phyloP scores from a whole-genome alignment of 2,113 vertebrate species.

The Brachyhypopomus gauderio region DNA sequence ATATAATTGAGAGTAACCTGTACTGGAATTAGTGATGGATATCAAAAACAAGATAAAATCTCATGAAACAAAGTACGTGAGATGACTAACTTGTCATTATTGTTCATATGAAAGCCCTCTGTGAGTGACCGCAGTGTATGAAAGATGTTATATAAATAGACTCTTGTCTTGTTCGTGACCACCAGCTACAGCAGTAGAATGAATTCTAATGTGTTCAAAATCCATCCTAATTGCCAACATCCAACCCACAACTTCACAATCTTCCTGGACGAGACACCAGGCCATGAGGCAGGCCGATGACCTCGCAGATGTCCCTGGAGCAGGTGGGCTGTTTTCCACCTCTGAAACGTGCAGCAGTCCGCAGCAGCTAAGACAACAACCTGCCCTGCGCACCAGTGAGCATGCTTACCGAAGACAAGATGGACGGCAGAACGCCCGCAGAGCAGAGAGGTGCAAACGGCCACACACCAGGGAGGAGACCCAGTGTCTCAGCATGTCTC shows the following conservation, averaged over 20 bases:
- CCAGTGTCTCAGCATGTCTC: too few relatives aligned
- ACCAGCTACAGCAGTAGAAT: slow-evolving; percentile 5
- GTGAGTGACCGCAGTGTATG: too few relatives aligned
- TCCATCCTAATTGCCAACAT: neutral
- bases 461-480: too few relatives aligned
- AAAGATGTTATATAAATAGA: too few relatives aligned
- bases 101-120: neutral
- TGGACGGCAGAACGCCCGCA: neutral
- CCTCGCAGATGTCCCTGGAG: neutral
- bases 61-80: too few relatives aligned
- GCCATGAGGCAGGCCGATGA: neutral
- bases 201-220: neutral
- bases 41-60: too few relatives aligned
- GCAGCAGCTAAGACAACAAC: neutral
- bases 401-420: slow-evolving; percentile 1
- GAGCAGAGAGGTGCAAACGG: neutral
- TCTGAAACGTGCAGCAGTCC: neutral
- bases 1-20: neutral
- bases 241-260: neutral
- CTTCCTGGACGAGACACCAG: neutral
- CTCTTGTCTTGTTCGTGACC: neutral
- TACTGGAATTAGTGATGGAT: too few relatives aligned
- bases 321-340: neutral
- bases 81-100: neutral
- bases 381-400: neutral